These are phyloP conservation scores for Stenodera caucasica DNA, from an alignment of 2,888 invertebrate species.

Conservation along the genomic window DNA sequence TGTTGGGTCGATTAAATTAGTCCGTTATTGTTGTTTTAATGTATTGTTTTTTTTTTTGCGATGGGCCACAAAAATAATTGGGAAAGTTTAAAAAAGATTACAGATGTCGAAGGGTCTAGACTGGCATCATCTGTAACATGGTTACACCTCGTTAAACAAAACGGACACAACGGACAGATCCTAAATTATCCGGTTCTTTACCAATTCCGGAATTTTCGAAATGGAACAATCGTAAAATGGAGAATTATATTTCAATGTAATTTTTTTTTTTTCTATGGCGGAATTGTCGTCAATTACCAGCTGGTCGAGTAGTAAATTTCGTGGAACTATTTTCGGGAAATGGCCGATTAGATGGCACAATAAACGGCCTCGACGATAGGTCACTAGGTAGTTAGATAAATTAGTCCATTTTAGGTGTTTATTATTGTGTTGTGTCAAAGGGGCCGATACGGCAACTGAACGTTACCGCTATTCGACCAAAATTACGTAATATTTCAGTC, in stretches of 20 bases:
- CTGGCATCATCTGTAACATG: constrained; percentile 8
- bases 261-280: too few species aligned
- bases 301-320: too few species aligned
- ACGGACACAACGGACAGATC: constrained; percentile 3
- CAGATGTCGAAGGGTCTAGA: constrained; percentile 4
- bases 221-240: background rate
- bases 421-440: constrained; percentile 34
- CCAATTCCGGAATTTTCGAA: background rate
- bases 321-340: too few species aligned
- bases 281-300: too few species aligned
- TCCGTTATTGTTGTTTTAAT: background rate
- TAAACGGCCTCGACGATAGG: constrained; percentile 32
- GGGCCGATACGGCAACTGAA: constrained; percentile 40
- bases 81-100: constrained; percentile 1
- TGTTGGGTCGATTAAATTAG: background rate
- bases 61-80: background rate
- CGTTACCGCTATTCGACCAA: constrained; percentile 32
- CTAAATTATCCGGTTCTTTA: constrained; percentile 5
- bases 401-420: constrained; percentile 33
- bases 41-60: too few species aligned
- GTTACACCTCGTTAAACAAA: constrained; percentile 7
- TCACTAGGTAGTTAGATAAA: constrained; percentile 36
- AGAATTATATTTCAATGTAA: background rate
- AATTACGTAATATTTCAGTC: constrained; percentile 29
- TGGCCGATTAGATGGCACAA: constrained; percentile 36